These are phyloP conservation scores for Eulemur rufifrons DNA, from an alignment of 2,113 vertebrate species.

Conservation along the genomic window DNA sequence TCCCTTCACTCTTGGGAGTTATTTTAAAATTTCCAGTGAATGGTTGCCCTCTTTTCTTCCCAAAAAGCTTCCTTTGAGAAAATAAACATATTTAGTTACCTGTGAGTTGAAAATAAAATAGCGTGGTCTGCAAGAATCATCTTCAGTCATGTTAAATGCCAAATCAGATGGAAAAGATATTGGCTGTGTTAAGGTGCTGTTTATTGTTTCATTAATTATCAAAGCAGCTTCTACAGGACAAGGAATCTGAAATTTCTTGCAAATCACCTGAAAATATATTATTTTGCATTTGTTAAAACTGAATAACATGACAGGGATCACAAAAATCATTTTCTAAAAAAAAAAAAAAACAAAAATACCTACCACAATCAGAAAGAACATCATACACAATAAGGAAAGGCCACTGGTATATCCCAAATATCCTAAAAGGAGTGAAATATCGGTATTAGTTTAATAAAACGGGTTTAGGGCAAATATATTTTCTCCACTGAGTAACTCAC, in stretches of 20 bases:
- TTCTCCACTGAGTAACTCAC: background rate
- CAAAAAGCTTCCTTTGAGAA: background rate
- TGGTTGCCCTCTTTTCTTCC: background rate
- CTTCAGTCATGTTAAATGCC: conserved; percentile 77
- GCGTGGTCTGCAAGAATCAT: conserved; percentile 90
- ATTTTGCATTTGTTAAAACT: conserved; percentile 46
- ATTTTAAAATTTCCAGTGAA: background rate
- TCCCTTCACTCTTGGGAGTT: background rate
- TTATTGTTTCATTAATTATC: conserved; percentile 83
- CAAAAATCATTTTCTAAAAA: background rate
- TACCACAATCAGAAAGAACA: conserved; percentile 98
- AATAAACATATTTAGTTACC: conserved; percentile 82
- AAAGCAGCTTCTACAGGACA: conserved; percentile 85
- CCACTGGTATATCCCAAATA: conserved; percentile 99
- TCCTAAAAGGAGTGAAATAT: conserved; percentile 81
- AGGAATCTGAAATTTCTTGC: conserved; percentile 95
- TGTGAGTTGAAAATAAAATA: conserved; percentile 97
- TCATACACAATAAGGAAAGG: conserved; percentile 97
- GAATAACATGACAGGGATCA: background rate
- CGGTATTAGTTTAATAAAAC: background rate
- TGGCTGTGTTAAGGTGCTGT: conserved; percentile 71
- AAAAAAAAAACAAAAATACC: conserved; percentile 78
- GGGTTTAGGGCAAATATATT: background rate
- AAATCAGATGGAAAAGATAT: background rate
- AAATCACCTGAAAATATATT: conserved; percentile 90